Conservation (phyloP, 1,140 invertebrate genomes). For the Ceratosolen fusciceps region DNA sequence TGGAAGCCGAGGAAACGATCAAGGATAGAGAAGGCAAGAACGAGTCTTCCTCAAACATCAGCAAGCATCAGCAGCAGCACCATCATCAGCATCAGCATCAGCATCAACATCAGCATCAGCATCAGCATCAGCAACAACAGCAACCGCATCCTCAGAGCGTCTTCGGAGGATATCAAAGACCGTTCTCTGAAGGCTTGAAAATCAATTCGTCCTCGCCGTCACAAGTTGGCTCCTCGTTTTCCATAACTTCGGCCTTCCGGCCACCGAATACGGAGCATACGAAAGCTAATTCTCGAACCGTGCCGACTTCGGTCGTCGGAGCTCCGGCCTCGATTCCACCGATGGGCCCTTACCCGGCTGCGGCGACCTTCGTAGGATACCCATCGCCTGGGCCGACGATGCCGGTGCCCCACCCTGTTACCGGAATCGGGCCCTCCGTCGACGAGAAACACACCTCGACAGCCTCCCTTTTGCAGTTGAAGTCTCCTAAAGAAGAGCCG, state of each 20-base stretch:
- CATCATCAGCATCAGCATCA: too few relatives aligned
- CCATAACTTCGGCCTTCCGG: slow-evolving; percentile 81
- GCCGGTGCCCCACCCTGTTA: slow-evolving; percentile 63
- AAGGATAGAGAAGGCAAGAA: slow-evolving; percentile 69
- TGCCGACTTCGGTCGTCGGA: slow-evolving; percentile 59
- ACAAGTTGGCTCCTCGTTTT: slow-evolving; percentile 74
- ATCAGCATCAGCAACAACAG: slow-evolving; percentile 47
- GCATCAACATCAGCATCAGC: slow-evolving; percentile 44
- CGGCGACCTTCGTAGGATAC: slow-evolving; percentile 78
- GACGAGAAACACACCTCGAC: slow-evolving; percentile 69
- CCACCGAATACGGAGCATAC: slow-evolving; percentile 75
- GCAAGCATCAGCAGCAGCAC: slow-evolving; percentile 44
- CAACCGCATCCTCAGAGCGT: slow-evolving; percentile 51
- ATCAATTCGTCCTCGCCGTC: slow-evolving; percentile 56
- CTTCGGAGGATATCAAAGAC: slow-evolving; percentile 63
- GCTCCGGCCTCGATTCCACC: slow-evolving; percentile 65
- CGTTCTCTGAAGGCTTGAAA: slow-evolving; percentile 63
- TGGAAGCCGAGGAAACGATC: slow-evolving; percentile 53
- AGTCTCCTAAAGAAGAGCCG: slow-evolving; percentile 70
- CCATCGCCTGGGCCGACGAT: slow-evolving; percentile 67
- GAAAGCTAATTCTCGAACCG: slow-evolving; percentile 61
- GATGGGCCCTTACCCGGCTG: slow-evolving; percentile 75
- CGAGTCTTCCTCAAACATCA: slow-evolving; percentile 57
- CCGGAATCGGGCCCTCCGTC: slow-evolving; percentile 57
- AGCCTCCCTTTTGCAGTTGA: slow-evolving; percentile 69